Conservation (phyloP, 2,113 vertebrate genomes). For the Sakesphorus luctuosus region DNA sequence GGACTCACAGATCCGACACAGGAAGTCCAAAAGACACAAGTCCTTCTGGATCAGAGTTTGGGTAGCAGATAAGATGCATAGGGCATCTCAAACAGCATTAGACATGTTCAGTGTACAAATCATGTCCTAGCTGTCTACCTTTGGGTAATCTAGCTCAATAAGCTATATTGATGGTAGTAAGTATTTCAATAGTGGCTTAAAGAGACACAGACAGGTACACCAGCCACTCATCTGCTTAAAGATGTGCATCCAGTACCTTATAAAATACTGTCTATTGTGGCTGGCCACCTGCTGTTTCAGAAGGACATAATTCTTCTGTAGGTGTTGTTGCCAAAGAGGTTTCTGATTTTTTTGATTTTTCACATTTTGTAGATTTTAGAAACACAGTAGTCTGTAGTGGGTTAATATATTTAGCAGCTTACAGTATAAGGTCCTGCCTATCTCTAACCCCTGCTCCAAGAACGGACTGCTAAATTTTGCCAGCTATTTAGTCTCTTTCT, state of each 20-base stretch:
- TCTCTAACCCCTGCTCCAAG: no score
- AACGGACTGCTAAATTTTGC: no score
- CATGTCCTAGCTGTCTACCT: background rate
- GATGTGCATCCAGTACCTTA: background rate
- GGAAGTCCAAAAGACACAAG: background rate
- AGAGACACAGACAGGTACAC: background rate
- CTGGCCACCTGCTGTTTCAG: background rate
- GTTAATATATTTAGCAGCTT: no score
- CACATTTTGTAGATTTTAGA: no score
- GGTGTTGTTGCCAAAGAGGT: no score
- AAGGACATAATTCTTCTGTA: background rate
- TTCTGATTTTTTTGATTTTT: no score
- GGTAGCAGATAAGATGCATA: background rate
- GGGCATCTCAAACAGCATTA: background rate
- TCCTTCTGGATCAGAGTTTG: background rate
- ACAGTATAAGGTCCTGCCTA: no score
- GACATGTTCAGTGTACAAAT: background rate
- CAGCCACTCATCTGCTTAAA: background rate
- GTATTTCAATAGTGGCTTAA: background rate
- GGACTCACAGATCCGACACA: fast-evolving
- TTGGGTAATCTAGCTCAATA: background rate
- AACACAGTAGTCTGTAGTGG: no score
- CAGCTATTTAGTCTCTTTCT: no score
- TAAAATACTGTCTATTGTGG: background rate
- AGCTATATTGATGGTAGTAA: background rate